These are phyloP conservation scores for Harlomillsia oculata DNA, from an alignment of 1,140 invertebrate species.

Conservation along the genomic window DNA sequence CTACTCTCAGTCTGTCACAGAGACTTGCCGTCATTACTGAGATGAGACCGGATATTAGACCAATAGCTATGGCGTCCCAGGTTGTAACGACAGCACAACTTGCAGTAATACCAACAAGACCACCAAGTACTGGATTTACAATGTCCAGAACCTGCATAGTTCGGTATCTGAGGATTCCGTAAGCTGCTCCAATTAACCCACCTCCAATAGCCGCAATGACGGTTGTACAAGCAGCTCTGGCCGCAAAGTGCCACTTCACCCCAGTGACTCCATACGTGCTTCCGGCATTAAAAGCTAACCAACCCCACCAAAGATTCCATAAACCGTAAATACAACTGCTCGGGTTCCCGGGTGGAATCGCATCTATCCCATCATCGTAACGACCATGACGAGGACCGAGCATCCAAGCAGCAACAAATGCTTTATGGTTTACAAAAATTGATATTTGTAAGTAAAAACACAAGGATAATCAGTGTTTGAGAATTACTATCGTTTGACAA, in stretches of 20 bases:
- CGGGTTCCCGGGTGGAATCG: conserved; percentile 72
- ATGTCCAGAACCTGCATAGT: conserved; percentile 8
- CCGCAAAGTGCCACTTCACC: conserved; percentile 76
- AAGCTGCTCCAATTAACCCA: neutral
- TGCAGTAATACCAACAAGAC: conserved; percentile 43
- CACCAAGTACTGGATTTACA: conserved; percentile 21
- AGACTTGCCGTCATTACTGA: conserved; percentile 59
- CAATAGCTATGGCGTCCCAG: conserved; percentile 76
- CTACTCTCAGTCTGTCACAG: conserved; percentile 64
- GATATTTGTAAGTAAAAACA: neutral
- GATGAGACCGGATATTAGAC: conserved; percentile 62
- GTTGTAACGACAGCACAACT: conserved; percentile 77
- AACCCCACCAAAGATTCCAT: conserved; percentile 91
- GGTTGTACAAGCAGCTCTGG: conserved; percentile 49
- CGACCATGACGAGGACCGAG: conserved; percentile 77
- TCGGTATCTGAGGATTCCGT: neutral
- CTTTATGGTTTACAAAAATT: neutral
- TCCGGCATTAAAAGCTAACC: conserved; percentile 86
- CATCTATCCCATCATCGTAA: conserved; percentile 63
- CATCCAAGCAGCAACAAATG: conserved; percentile 69
- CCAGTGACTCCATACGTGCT: conserved; percentile 52
- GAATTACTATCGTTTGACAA: neutral
- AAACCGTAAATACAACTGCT: conserved; percentile 84
- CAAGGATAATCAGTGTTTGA: neutral
- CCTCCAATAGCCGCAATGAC: conserved; percentile 6